Conservation (phyloP, 2,113 vertebrate genomes). For the Podilymbus podiceps region DNA sequence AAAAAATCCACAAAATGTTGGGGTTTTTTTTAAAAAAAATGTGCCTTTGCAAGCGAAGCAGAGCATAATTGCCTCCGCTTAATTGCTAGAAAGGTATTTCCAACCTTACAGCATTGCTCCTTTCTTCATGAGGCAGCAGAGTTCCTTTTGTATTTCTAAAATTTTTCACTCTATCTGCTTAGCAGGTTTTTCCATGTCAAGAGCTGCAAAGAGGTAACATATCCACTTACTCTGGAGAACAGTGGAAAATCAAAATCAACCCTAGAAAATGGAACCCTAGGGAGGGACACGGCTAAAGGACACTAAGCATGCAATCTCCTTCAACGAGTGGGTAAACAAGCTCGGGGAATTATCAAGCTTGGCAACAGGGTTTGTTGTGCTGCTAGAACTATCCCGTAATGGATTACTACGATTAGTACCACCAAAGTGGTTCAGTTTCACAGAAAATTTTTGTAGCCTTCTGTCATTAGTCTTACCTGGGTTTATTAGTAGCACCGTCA, state of each 20-base stretch:
- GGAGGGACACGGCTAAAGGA: not conserved
- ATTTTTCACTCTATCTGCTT: not conserved
- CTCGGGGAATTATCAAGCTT: conserved; percentile 37
- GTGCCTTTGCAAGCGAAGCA: not conserved
- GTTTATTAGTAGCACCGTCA: conserved; percentile 50
- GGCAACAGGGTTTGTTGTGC: conserved; percentile 29
- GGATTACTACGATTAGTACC: conserved; percentile 60
- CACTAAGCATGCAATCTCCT: conserved; percentile 22
- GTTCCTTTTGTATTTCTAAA: not conserved
- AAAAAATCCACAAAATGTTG: not conserved
- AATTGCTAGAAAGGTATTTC: not conserved
- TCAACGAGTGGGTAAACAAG: conserved; percentile 46
- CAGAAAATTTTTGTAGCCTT: conserved; percentile 39
- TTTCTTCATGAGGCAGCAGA: not conserved
- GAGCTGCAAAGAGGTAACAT: not conserved
- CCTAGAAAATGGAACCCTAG: not conserved
- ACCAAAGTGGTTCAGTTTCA: conserved; percentile 17
- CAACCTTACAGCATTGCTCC: not conserved
- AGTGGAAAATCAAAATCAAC: not conserved
- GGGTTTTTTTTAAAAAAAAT: not conserved
- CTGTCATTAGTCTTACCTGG: conserved; percentile 67
- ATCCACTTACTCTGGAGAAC: not conserved
- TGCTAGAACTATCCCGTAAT: conserved; percentile 29
- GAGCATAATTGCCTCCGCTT: not conserved
- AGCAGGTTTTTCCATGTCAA: not conserved